These are phyloP conservation scores for Eremobia ochroleuca DNA, from an alignment of 2,888 invertebrate genomes.

Conservation along the genomic window DNA sequence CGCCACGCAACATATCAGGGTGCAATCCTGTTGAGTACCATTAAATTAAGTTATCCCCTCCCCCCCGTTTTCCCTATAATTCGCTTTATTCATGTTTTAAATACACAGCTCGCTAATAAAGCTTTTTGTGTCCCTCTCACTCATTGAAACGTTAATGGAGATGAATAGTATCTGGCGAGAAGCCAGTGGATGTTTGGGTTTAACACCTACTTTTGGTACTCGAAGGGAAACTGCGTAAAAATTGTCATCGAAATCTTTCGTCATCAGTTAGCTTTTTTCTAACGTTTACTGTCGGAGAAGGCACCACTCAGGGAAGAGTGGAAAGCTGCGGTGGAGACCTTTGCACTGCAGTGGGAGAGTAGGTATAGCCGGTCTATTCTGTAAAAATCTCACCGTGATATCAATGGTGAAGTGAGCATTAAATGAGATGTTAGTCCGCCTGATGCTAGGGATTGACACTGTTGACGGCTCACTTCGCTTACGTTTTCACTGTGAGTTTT, in stretches of 20 bases:
- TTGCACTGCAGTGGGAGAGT: no score
- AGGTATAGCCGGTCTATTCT: no score
- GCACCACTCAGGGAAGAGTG: no score
- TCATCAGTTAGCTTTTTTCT: no score
- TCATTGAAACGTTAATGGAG: constrained; percentile 87
- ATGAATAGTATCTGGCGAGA: constrained; percentile 85
- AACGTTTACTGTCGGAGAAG: no score
- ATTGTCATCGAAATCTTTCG: background rate
- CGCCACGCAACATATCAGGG: constrained; percentile 44
- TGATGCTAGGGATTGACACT: no score
- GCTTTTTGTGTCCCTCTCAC: constrained; percentile 84
- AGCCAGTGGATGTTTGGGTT: constrained; percentile 77
- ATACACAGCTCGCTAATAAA: constrained; percentile 84
- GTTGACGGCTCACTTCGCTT: no score
- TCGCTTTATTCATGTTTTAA: constrained; percentile 82
- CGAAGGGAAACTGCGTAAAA: constrained; percentile 41
- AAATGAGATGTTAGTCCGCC: no score
- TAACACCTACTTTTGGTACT: constrained; percentile 69
- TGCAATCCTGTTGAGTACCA: constrained; percentile 68
- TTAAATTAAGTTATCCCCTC: constrained; percentile 62
- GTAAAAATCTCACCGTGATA: no score
- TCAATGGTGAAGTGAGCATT: no score
- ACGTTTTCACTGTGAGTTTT: no score
- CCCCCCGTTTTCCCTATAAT: constrained; percentile 42
- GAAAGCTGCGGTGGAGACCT: no score